Conservation (phyloP, 2,888 invertebrate species). For the Hecatera dysodea region DNA sequence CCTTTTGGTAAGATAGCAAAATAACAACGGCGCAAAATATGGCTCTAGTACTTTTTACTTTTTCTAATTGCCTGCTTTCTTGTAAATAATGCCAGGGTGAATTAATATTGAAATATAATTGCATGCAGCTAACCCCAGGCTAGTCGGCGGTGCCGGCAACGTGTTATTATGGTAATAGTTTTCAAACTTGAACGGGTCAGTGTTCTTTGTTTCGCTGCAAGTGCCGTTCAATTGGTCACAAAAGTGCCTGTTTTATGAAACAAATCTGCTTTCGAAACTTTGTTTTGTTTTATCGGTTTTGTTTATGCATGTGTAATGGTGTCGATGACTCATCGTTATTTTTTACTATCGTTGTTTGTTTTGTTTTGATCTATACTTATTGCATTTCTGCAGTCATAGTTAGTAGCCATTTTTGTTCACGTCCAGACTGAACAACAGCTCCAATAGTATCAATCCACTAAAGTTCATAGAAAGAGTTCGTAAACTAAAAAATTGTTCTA, state of each 20-base stretch:
- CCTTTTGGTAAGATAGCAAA: conserved; percentile 45
- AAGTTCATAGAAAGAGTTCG: conserved; percentile 1
- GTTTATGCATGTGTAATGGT: conserved; percentile 11
- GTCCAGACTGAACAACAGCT: not conserved
- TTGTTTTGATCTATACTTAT: not conserved
- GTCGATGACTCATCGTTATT: not conserved
- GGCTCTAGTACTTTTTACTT: conserved; percentile 47
- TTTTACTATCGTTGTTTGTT: not conserved
- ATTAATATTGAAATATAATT: conserved; percentile 84
- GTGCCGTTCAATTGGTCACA: conserved; percentile 74
- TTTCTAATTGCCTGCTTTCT: conserved; percentile 66
- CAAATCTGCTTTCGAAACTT: conserved; percentile 49
- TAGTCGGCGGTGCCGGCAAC: conserved; percentile 68
- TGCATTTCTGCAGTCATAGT: not conserved
- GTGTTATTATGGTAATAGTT: conserved; percentile 86
- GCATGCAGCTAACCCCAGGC: conserved; percentile 74
- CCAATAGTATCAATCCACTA: no score
- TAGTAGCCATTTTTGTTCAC: not conserved
- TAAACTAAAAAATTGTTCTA: conserved; percentile 46
- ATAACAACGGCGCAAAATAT: conserved; percentile 36
- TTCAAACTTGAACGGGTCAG: conserved; percentile 79
- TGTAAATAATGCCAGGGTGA: conserved; percentile 73
- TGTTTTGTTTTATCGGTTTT: conserved; percentile 32
- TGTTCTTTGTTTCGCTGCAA: conserved; percentile 81
- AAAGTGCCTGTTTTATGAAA: conserved; percentile 69